phyloP scores from a whole-genome alignment of 2,113 vertebrate species.

The Desmodus rotundus region DNA sequence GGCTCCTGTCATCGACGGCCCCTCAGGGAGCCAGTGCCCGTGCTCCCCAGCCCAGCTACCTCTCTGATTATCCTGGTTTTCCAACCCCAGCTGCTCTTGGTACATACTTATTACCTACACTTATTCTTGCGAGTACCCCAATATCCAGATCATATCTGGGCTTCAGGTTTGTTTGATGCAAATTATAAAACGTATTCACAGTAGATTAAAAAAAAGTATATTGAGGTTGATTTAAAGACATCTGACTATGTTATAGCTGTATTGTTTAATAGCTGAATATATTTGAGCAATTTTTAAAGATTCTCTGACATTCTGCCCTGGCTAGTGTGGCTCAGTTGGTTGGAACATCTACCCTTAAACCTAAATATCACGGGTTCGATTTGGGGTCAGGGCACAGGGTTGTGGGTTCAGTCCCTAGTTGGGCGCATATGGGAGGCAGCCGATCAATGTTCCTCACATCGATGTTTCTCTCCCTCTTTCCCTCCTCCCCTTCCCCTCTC shows the following conservation, averaged over 20 bases:
- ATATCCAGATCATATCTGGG: not conserved
- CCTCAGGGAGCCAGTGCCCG: not conserved
- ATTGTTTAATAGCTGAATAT: not conserved
- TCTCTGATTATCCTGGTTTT: not conserved
- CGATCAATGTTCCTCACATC: too few species aligned
- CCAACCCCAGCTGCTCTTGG: not conserved
- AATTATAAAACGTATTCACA: not conserved
- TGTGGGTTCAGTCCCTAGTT: too few species aligned
- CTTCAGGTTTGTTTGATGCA: not conserved
- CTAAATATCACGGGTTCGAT: too few species aligned
- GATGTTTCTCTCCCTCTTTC: too few species aligned
- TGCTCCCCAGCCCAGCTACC: fast-evolving
- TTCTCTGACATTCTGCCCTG: not conserved
- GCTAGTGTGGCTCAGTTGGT: too few species aligned
- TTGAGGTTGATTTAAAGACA: not conserved
- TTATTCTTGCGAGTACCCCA: not conserved
- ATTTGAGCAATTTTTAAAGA: not conserved
- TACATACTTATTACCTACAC: not conserved
- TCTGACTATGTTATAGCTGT: not conserved
- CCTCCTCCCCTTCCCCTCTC: too few species aligned
- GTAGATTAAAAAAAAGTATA: not conserved
- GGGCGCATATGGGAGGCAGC: too few species aligned
- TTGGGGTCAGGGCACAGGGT: too few species aligned
- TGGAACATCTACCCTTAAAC: too few species aligned
- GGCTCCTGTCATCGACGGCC: not conserved